Evolutionary conservation across 2,113 vertebrate species (phyloP).

Genomic region (Sisor rabdophorus): DNA sequence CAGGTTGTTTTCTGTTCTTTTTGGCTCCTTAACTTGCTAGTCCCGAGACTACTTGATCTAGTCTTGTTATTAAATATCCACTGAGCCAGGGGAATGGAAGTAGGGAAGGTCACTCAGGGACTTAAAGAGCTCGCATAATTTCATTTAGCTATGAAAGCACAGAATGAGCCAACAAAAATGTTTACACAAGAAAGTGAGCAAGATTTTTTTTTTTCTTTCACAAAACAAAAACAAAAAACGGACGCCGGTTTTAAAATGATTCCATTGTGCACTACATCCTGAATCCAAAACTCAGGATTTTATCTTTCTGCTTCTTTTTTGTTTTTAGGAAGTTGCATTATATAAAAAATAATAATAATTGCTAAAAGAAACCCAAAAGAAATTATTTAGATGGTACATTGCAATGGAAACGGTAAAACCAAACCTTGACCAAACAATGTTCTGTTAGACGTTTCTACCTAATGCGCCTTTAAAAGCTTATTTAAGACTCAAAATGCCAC

Average conservation of each 20-base stretch:
- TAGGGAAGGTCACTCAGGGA: conserved; percentile 3
- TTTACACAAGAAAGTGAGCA: not conserved
- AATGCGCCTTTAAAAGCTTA: conserved; percentile 4
- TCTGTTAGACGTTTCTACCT: not conserved
- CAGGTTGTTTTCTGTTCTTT: not conserved
- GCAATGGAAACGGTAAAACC: not conserved
- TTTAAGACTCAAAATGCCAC: not conserved
- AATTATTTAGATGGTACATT: not conserved
- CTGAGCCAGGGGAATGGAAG: not conserved
- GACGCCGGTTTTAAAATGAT: conserved; percentile 43
- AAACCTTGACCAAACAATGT: too few relatives aligned
- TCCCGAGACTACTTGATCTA: not conserved
- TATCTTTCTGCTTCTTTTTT: conserved; percentile 35
- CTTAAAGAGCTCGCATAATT: not conserved
- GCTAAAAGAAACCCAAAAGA: not conserved
- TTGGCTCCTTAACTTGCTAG: not conserved
- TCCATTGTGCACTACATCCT: conserved; percentile 44
- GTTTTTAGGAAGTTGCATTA: conserved; percentile 15
- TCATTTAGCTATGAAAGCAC: not conserved
- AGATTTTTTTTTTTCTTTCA: not conserved
- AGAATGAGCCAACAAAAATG: conserved; percentile 25
- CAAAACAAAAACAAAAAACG: not conserved
- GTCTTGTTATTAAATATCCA: conserved; percentile 2
- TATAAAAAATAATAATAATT: not conserved
- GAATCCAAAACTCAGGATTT: conserved; percentile 69